A percentile compares a stretch with the other conserved stretches of the same genome.
Evolutionary conservation across 2,113 vertebrate genomes (phyloP).

Genomic region (Oenanthe melanoleuca): DNA sequence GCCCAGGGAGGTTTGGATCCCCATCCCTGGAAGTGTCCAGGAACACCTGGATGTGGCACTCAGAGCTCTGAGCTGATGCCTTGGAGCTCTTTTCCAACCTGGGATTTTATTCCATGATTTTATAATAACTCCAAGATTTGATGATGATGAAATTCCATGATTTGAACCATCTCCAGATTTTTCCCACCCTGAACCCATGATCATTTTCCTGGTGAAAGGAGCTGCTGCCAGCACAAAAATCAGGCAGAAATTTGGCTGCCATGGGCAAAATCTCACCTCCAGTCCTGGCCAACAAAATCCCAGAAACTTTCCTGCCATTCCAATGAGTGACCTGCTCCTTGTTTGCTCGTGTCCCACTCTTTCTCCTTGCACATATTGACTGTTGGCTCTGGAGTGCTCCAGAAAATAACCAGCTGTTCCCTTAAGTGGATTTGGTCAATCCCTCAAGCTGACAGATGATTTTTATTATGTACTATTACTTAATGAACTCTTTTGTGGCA

Average conservation of each 20-base stretch:
- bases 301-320: neutral
- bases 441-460: slow-evolving; percentile 69
- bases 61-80: neutral
- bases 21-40: neutral
- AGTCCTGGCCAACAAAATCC: neutral
- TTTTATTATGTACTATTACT: slow-evolving; percentile 73
- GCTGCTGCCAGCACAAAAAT: neutral
- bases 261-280: accelerated
- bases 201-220: neutral
- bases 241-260: neutral
- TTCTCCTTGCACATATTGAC: neutral
- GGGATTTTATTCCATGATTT: neutral
- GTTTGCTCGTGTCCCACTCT: neutral
- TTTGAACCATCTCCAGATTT: neutral
- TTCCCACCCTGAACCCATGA: neutral
- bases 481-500: slow-evolving; percentile 78
- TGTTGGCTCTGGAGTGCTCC: neutral
- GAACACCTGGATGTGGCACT: neutral
- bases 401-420: slow-evolving; percentile 62
- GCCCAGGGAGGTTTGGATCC: neutral
- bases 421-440: slow-evolving; percentile 67
- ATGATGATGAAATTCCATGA: neutral
- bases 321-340: neutral
- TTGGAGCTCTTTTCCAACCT: neutral
- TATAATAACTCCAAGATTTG: neutral